These are phyloP conservation scores for Chrysomallon squamiferum DNA, from an alignment of 1,140 invertebrate genomes.

Conservation along the genomic window DNA sequence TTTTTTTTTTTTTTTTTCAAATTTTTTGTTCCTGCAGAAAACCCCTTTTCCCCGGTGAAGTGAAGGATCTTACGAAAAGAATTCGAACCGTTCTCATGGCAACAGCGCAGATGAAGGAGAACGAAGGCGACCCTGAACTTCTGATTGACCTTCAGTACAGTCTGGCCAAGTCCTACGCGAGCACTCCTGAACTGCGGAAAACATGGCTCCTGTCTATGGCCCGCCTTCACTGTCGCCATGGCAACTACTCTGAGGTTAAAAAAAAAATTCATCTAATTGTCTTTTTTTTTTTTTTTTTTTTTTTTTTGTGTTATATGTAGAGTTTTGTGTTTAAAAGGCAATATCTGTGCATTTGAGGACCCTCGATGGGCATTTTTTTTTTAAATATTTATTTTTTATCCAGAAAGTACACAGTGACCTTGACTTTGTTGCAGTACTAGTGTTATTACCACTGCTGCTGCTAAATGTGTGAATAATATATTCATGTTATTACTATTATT, in stretches of 20 bases:
- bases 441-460: too few species aligned
- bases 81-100: slow-evolving; percentile 93
- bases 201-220: slow-evolving; percentile 93
- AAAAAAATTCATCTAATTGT: too few species aligned
- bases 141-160: slow-evolving; percentile 91
- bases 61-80: slow-evolving; percentile 89
- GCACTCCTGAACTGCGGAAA: slow-evolving; percentile 88
- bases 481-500: too few species aligned
- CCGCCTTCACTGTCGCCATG: slow-evolving; percentile 76
- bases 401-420: too few species aligned
- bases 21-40: slow-evolving; percentile 43
- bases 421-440: too few species aligned
- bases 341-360: too few species aligned
- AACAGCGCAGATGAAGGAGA: slow-evolving; percentile 88
- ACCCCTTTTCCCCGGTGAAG: slow-evolving; percentile 80
- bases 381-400: too few species aligned
- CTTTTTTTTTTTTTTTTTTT: too few species aligned
- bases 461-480: too few species aligned
- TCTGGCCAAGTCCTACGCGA: slow-evolving; percentile 92
- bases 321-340: neutral
- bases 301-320: too few species aligned
- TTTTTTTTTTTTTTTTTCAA: too few species aligned
- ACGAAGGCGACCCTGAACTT: slow-evolving; percentile 88
- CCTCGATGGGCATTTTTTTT: too few species aligned
- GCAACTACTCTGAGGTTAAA: slow-evolving; percentile 84